Evolutionary conservation across 1,140 invertebrate genomes (phyloP).

Genomic region (Saccostrea echinata): DNA sequence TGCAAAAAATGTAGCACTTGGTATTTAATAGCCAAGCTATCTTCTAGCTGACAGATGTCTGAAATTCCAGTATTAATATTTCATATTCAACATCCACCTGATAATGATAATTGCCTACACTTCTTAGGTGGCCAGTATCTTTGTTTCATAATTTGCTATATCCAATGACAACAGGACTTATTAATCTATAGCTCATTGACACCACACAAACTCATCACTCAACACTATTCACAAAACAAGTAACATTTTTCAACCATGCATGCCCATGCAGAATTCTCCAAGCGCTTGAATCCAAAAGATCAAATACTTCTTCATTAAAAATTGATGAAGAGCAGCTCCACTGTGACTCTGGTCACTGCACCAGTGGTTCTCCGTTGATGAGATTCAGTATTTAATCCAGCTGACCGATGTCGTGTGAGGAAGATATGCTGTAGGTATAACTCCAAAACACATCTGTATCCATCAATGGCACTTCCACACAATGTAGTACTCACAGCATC

Average conservation of each 20-base stretch:
- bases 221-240: neutral
- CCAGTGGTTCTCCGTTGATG: neutral
- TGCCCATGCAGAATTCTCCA: neutral
- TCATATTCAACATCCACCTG: neutral
- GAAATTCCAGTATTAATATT: slow-evolving; percentile 1
- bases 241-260: neutral
- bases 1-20: neutral
- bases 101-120: neutral
- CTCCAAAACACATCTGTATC: neutral
- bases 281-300: neutral
- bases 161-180: neutral
- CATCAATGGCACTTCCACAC: neutral
- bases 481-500: neutral
- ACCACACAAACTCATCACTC: neutral
- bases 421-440: neutral
- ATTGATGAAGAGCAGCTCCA: neutral
- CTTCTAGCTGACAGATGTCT: neutral
- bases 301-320: slow-evolving; percentile 3
- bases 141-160: neutral
- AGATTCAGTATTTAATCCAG: neutral
- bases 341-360: neutral
- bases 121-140: neutral
- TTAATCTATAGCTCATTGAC: neutral
- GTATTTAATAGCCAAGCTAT: neutral
- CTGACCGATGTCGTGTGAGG: neutral